Evolutionary conservation across 2,888 invertebrate genomes (phyloP), one percentile per base, ranked within the genome.

Genomic region (Epistrophe grossulariae): DNA sequence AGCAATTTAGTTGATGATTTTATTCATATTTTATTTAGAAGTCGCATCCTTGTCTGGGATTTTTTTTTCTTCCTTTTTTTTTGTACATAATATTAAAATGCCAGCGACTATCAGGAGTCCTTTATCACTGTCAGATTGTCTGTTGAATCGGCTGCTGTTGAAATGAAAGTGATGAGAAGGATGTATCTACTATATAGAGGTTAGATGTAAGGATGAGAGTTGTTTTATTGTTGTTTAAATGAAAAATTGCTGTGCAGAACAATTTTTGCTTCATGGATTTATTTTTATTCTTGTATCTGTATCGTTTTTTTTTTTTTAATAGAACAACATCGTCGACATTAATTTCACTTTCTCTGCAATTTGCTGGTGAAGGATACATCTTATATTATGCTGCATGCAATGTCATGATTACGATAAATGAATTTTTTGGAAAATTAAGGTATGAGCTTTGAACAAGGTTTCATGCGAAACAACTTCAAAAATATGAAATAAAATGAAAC

Each of bases 1-100:
- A 89, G 89, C 89, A 90, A 90, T 90, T 90, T 89, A 88, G 88
- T 89, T 90, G 89, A 91, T 90, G 89, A 88, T 88, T 88, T 84
- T 88, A 88, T 88, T 85, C 81, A 88, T 89, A 83, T 87, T 87
- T 87, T 83, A 87, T 83, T 79, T 83, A 82, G 79, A 78, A 84
- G 71, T 76, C 64, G 66, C 52, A 84, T 84, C 84, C 74, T 74
- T 84, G 68, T 57, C 79, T 55, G 40, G 62, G 52, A 60, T 15
- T 48, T 11, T 50, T 35, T 45, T 40, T 48, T 45, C 48, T 48
- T 45, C 40, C 5, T 50, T 68, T 50, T 68, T 50, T 35, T 17
- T 6, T 24, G 50, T 13, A 45, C 5, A 59, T 72, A 31, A 72
- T 48, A 72, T 66, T 40, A 50, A 66, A 77, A 72, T 66, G 70